Percentiles rank a stretch among this genome's conserved stretches.
These are phyloP conservation scores for Coluber constrictor DNA, from an alignment of 2,797 vertebrate species.

Conservation along the genomic window DNA sequence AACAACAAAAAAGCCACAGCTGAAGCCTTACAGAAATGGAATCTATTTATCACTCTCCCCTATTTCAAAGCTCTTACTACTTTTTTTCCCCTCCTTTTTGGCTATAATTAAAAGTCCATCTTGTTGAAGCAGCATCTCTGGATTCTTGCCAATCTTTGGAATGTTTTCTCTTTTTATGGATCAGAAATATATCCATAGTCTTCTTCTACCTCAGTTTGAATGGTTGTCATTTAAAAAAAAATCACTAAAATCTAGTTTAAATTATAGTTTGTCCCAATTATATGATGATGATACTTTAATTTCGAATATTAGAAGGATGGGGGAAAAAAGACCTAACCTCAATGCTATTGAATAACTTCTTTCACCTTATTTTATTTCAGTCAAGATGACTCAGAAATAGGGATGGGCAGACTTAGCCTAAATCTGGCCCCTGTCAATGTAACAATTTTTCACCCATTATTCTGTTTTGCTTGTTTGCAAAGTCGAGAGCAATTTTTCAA, in stretches of 20 bases:
- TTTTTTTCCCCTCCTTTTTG: background rate
- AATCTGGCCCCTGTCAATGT: background rate
- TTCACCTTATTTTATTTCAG: background rate
- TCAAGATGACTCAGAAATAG: background rate
- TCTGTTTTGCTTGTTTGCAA: background rate
- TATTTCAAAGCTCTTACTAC: constrained; percentile 34
- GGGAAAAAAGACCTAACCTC: background rate
- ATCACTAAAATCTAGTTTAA: background rate
- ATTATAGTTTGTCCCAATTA: background rate
- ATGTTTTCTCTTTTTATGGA: fast-evolving
- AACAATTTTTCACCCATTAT: background rate
- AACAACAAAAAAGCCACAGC: constrained; percentile 9
- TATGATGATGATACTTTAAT: background rate
- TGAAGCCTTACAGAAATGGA: constrained; percentile 49
- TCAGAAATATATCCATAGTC: constrained; percentile 10
- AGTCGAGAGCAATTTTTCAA: background rate
- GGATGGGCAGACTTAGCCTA: background rate
- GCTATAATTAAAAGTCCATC: constrained; percentile 53
- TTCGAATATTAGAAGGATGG: background rate
- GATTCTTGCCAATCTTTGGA: constrained; percentile 34
- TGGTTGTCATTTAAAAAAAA: background rate
- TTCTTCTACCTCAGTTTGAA: background rate
- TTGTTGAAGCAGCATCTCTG: constrained; percentile 41
- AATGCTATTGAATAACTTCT: background rate
- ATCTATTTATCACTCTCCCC: constrained; percentile 48